These are phyloP conservation scores for Apamea sordens DNA, from an alignment of 2,888 invertebrate species.

Conservation along the genomic window DNA sequence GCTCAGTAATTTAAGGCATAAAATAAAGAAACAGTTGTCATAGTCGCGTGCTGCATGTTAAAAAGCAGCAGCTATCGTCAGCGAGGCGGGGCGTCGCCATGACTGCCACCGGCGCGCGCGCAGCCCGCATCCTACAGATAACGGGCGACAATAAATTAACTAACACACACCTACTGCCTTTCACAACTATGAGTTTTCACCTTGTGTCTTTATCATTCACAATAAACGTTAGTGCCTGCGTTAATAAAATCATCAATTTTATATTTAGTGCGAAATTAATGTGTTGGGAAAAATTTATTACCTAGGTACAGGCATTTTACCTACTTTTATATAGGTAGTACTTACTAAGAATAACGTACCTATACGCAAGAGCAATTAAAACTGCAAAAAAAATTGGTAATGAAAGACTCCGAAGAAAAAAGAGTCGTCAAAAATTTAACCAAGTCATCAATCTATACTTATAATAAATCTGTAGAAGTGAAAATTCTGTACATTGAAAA, in stretches of 20 bases:
- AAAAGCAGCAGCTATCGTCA: slow-evolving; percentile 70
- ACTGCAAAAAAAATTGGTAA: background rate
- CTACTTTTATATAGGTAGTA: background rate
- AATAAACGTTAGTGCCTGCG: slow-evolving; percentile 60
- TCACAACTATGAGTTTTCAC: slow-evolving; percentile 87
- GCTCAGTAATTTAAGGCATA: slow-evolving; percentile 17
- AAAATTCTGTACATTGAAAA: too few relatives aligned
- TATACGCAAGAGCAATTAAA: background rate
- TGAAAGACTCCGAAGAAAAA: background rate
- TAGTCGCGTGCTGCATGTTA: slow-evolving; percentile 86
- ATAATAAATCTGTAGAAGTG: too few relatives aligned
- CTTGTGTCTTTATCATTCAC: slow-evolving; percentile 80
- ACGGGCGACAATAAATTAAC: slow-evolving; percentile 87
- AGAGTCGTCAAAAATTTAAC: background rate
- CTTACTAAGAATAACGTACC: background rate
- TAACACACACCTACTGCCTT: slow-evolving; percentile 82
- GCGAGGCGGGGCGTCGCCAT: slow-evolving; percentile 71
- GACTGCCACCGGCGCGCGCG: slow-evolving; percentile 81
- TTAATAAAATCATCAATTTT: slow-evolving; percentile 47
- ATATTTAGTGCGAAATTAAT: slow-evolving; percentile 31
- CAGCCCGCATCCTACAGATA: slow-evolving; percentile 87
- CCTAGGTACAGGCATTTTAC: background rate
- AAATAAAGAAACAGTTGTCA: slow-evolving; percentile 75
- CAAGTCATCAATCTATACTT: background rate
- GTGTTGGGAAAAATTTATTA: background rate